These are phyloP conservation scores for Polydesmus complanatus DNA, from an alignment of 2,888 invertebrate genomes.

Conservation along the genomic window DNA sequence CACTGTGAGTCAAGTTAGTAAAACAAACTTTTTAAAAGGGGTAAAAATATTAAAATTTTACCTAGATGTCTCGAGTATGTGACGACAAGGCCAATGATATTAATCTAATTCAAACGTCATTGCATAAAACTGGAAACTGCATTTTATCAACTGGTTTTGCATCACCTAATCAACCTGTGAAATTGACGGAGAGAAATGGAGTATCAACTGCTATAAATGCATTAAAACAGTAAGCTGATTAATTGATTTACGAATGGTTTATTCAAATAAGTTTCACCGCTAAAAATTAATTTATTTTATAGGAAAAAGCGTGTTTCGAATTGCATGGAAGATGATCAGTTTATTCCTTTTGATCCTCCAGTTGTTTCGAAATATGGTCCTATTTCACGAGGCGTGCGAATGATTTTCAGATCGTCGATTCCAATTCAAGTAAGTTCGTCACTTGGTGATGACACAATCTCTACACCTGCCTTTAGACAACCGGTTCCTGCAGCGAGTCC, in stretches of 20 bases:
- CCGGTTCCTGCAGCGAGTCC: constrained; percentile 39
- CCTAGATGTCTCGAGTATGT: background rate
- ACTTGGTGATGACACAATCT: constrained; percentile 30
- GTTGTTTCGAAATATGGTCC: constrained; percentile 54
- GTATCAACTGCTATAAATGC: background rate
- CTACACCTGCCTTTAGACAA: constrained; percentile 31
- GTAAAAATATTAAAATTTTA: background rate
- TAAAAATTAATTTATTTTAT: background rate
- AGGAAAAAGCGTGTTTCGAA: background rate
- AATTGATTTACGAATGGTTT: background rate
- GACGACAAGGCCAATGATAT: background rate
- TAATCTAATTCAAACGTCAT: background rate
- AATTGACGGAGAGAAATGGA: background rate
- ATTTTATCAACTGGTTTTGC: constrained; percentile 11
- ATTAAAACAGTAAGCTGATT: background rate
- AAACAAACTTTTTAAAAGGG: background rate
- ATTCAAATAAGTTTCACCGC: background rate
- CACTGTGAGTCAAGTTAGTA: background rate
- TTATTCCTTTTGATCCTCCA: constrained; percentile 51
- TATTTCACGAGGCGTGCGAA: constrained; percentile 40
- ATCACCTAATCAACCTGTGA: background rate
- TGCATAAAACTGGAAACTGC: background rate
- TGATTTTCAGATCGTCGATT: constrained; percentile 21
- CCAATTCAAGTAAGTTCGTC: constrained; percentile 23
- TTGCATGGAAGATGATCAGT: constrained; percentile 46